Evolutionary conservation across 2,797 vertebrate genomes (phyloP), one percentile per base, ranked within the genome.

Genomic region (Knipowitschia caucasica): DNA sequence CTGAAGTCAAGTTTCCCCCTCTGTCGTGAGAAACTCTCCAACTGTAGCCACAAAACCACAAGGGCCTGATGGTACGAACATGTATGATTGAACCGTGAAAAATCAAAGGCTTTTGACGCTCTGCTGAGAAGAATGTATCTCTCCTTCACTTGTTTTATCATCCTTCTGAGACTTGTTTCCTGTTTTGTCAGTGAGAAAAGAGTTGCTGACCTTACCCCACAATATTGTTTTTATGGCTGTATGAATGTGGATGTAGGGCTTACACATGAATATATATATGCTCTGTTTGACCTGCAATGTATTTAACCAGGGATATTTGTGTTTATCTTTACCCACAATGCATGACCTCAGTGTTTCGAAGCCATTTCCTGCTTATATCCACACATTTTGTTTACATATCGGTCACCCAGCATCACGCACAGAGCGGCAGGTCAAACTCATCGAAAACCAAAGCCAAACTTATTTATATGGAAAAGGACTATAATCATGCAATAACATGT

Each of bases 1-100:
- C 88, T 0, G 93, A 99, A 59, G 75, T 95, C 46, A 96, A 92
- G 80, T 94, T 95, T 35, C 88, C 91, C 1, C 77, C 89, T 29
- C 68, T 88, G 61, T 89, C 89, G 46, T 89, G 88, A 0, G 87
- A 89, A 4, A 27, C 4, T 35, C 46, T 31, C n/a, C 38, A n/a
- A 23, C 24, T 45, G 17, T 7, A 12, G 7, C 23, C 50, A 53
- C 45, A 2, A 6, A 4, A 64, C 46, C 34, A 11, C 23, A 35
- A 47, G 30, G 36, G 7, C 25, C 11, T 20, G 6, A 34, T 36
- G 45, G 44, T 35, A 30, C n/a, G n/a, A n/a, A 35, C 23, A n/a
- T 1, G 18, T 42, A 5, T 49, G 33, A 1, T 52, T 4, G 17
- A 15, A 56, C 9, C 5, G 18, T 20, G 15, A 40, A 59, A 64